Evolutionary conservation across 2,797 vertebrate species (phyloP).

Genomic region (Sphenodon punctatus): DNA sequence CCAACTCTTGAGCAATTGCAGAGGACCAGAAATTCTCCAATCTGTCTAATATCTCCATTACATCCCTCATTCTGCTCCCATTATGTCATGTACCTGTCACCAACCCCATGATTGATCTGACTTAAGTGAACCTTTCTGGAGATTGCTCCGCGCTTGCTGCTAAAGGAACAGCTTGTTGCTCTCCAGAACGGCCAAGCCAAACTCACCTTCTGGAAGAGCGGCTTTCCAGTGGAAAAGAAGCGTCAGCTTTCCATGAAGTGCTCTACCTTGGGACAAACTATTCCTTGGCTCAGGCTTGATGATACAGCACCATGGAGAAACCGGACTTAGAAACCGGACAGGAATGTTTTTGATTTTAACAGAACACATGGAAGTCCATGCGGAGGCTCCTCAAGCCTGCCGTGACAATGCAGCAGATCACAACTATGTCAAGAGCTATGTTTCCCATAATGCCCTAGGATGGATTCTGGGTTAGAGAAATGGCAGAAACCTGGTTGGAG

Average conservation of each 20-base stretch:
- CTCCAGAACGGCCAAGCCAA: conserved; percentile 25
- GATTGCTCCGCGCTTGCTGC: not conserved
- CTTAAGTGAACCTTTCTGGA: conserved; percentile 52
- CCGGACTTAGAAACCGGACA: not conserved
- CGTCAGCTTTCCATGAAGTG: conserved; percentile 54
- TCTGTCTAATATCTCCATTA: not conserved
- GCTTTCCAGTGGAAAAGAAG: conserved; percentile 61
- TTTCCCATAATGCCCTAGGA: no score
- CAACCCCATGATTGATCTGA: conserved; percentile 38
- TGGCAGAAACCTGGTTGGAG: not conserved
- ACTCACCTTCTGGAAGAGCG: conserved; percentile 53
- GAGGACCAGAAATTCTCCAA: no score
- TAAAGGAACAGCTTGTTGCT: conserved; percentile 51
- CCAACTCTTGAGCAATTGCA: no score
- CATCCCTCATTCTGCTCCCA: conserved; percentile 25
- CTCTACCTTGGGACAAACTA: conserved; percentile 46
- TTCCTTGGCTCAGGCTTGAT: conserved; percentile 56
- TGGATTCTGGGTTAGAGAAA: not conserved
- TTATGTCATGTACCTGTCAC: conserved; percentile 39
- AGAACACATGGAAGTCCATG: not conserved
- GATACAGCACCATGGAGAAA: conserved; percentile 18
- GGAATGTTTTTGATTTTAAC: not conserved
- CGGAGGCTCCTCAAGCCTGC: not conserved
- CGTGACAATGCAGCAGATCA: fast-evolving
- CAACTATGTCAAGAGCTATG: not conserved